phyloP scores from a whole-genome alignment of 2,888 invertebrate genomes.

The Itoplectis maculator region DNA sequence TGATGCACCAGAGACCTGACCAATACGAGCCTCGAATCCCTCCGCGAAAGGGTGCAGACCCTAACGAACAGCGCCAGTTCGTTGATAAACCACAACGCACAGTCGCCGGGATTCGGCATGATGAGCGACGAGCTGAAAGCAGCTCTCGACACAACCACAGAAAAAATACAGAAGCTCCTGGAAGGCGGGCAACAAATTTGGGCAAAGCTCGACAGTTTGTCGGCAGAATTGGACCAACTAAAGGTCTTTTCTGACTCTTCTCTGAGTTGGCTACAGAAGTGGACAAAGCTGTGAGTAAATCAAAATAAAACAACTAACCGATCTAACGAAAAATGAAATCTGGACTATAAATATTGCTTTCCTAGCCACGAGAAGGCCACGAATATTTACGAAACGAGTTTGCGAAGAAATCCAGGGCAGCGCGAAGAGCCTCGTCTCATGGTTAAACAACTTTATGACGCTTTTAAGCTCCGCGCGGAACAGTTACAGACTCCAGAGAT shows the following conservation, averaged over 20 bases:
- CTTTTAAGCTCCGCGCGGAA: constrained; percentile 85
- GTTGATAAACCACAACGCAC: not conserved
- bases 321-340: constrained; percentile 2
- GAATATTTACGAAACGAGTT: constrained; percentile 84
- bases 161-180: constrained; percentile 85
- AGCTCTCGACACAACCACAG: not conserved
- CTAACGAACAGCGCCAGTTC: not conserved
- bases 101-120: constrained; percentile 4
- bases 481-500: constrained; percentile 48
- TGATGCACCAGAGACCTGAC: constrained; percentile 73
- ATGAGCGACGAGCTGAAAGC: constrained; percentile 7
- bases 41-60: constrained; percentile 66
- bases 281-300: constrained; percentile 71
- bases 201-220: constrained; percentile 73
- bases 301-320: constrained; percentile 14
- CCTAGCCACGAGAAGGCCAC: constrained; percentile 84
- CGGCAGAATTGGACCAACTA: constrained; percentile 63
- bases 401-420: constrained; percentile 83
- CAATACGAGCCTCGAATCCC: constrained; percentile 62
- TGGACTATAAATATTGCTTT: constrained; percentile 16
- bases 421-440: constrained; percentile 85
- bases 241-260: constrained; percentile 47
- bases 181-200: constrained; percentile 83
- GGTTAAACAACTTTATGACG: constrained; percentile 86
- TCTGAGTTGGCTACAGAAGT: constrained; percentile 62